These are phyloP conservation scores for Picus viridis DNA, from an alignment of 2,797 vertebrate genomes.

Conservation along the genomic window DNA sequence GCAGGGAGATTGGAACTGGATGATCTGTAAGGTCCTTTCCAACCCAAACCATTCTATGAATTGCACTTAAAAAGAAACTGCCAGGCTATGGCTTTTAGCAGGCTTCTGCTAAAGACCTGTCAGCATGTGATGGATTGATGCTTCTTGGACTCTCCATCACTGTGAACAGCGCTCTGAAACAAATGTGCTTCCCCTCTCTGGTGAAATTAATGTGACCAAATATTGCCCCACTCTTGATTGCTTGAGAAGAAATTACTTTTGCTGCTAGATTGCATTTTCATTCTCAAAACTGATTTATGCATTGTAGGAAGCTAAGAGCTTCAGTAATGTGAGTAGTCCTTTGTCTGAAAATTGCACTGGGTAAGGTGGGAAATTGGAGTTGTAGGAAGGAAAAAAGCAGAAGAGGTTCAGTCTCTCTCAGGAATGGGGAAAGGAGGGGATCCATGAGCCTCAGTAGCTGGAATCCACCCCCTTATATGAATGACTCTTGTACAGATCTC, in stretches of 20 bases:
- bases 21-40: too few species aligned
- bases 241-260: constrained; percentile 17
- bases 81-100: background rate
- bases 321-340: background rate
- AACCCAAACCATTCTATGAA: too few species aligned
- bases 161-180: background rate
- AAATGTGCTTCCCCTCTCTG: constrained; percentile 7
- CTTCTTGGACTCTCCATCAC: background rate
- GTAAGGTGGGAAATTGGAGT: background rate
- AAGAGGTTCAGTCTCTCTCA: accelerated
- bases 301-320: constrained; percentile 3
- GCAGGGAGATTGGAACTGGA: too few species aligned
- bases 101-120: background rate
- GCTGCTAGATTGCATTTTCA: constrained; percentile 28
- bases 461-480: background rate
- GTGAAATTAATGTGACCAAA: constrained; percentile 30
- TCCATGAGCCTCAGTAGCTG: background rate
- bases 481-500: background rate
- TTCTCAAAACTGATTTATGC: constrained; percentile 44
- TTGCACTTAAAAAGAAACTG: background rate
- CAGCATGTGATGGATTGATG: background rate
- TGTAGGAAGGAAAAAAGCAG: background rate
- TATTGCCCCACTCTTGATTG: background rate
- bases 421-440: background rate
- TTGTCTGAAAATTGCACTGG: background rate